These are phyloP conservation scores for Perccottus glenii DNA, from an alignment of 2,113 vertebrate genomes.

Conservation along the genomic window DNA sequence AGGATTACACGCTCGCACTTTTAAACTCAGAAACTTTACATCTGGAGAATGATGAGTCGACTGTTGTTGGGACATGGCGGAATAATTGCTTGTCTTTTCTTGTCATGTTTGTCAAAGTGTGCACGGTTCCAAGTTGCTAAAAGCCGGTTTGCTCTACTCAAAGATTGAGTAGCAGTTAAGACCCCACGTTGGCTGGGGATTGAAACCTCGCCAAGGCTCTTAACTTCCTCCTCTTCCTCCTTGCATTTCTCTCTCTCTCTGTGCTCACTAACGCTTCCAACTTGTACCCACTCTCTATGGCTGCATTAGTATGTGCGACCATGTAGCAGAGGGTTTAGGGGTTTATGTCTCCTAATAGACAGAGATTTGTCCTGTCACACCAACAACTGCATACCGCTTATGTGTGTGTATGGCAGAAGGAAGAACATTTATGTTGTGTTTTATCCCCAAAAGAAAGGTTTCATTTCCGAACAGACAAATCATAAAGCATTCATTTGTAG, in stretches of 20 bases:
- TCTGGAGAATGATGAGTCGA: constrained; percentile 21
- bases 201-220: constrained; percentile 50
- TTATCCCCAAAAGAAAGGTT: constrained; percentile 63
- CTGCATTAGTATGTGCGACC: constrained; percentile 73
- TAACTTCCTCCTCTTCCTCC: constrained; percentile 41
- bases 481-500: constrained; percentile 64
- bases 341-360: constrained; percentile 78
- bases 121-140: constrained; percentile 50
- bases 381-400: constrained; percentile 70
- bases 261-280: constrained; percentile 40
- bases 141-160: constrained; percentile 52
- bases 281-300: constrained; percentile 48
- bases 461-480: constrained; percentile 55
- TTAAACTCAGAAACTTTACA: constrained; percentile 32
- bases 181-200: constrained; percentile 43
- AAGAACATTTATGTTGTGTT: constrained; percentile 57
- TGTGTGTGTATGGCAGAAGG: constrained; percentile 33
- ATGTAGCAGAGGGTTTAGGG: constrained; percentile 70
- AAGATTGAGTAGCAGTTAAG: constrained; percentile 55
- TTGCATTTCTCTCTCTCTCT: constrained; percentile 44
- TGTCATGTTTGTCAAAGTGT: constrained; percentile 15
- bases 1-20: constrained; percentile 49
- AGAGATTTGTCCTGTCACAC: constrained; percentile 77
- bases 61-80: constrained; percentile 48
- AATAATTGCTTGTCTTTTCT: constrained; percentile 57